A percentile compares a stretch with the other conserved stretches of the same genome.
These are phyloP conservation scores for Cantharis rustica DNA, from an alignment of 2,888 invertebrate species.

Conservation along the genomic window DNA sequence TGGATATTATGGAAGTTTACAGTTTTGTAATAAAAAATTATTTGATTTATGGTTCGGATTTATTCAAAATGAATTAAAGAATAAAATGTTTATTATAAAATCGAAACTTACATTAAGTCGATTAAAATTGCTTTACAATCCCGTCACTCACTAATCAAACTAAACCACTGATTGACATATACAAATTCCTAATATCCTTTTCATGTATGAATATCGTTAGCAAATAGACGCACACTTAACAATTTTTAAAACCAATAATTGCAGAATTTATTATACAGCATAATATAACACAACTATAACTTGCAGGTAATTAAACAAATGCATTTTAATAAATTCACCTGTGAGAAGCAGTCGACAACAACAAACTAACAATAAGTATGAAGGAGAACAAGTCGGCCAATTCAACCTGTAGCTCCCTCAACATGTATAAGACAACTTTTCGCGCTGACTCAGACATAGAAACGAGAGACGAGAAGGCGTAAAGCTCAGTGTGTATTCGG, in stretches of 20 bases:
- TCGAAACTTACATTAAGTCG: not conserved
- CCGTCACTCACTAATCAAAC: not conserved
- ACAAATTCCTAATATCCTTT: not conserved
- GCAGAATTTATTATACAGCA: not conserved
- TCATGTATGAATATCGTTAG: not conserved
- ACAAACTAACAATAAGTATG: not conserved
- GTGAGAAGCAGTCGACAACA: not conserved
- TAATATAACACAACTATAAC: not conserved
- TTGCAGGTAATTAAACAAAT: not conserved
- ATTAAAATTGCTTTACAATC: not conserved
- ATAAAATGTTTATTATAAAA: not conserved
- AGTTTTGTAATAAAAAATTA: not conserved
- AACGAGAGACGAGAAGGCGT: constrained; percentile 10
- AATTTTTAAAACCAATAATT: not conserved
- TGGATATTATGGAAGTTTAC: not conserved
- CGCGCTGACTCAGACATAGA: constrained; percentile 41
- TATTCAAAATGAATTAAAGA: not conserved
- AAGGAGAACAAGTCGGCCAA: constrained; percentile 36
- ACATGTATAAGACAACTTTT: constrained; percentile 40
- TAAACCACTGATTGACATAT: not conserved
- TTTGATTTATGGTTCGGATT: not conserved
- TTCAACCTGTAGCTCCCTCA: constrained; percentile 46
- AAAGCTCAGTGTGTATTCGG: constrained; percentile 2
- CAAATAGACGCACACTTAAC: not conserved
- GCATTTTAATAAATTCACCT: not conserved